Base-by-base conservation (phyloP, 2,113 vertebrate genomes). In the Pseudorectes ferrugineus region DNA sequence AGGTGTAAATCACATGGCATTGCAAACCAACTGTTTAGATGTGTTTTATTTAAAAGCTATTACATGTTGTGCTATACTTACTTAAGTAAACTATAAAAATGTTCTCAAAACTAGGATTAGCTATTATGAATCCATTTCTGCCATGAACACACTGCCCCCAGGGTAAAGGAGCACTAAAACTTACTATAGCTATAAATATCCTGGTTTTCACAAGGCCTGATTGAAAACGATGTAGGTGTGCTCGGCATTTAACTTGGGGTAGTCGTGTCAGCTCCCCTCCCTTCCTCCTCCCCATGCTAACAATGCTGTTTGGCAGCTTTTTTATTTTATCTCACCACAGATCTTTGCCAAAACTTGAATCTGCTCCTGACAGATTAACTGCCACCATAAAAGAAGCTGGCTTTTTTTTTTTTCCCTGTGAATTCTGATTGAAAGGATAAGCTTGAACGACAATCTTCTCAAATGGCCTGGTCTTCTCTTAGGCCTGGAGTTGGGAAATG, bases 341-440 rank as follows among this genome's bases (percentile, higher is more conserved):
- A 97, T 97, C 97, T 98, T 97, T 97, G 98, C 97, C 98, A 98
- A 98, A 98, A 98, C 98, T 98, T 98, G 98, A 98, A 98, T 96
- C 96, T 98, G 97, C 97, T 98, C 98, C 98, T 97, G 96, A 98
- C 98, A 98, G 98, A 98, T 98, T 98, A 98, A 98, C 97, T 97
- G 97, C 98, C 97, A 98, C 97, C 93, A 92, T 86, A 97, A 97
- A 98, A 98, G 97, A 98, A 98, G 98, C 96, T 91, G 96, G 95
- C 94, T 73, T 98, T 97, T 97, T 97, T 98, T 98, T 98, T 98
- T 97, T 97, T 98, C 0, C 33, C 97, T 98, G 85, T 65, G 43
- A 96, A 93, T 85, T 95, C 93, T 68, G 94, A 95, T 94, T 95
- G 92, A 97, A 96, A 95, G 96, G 94, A 96, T 95, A 97, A 98